phyloP scores from a whole-genome alignment of 2,113 vertebrate species.

The Pterocles gutturalis region DNA sequence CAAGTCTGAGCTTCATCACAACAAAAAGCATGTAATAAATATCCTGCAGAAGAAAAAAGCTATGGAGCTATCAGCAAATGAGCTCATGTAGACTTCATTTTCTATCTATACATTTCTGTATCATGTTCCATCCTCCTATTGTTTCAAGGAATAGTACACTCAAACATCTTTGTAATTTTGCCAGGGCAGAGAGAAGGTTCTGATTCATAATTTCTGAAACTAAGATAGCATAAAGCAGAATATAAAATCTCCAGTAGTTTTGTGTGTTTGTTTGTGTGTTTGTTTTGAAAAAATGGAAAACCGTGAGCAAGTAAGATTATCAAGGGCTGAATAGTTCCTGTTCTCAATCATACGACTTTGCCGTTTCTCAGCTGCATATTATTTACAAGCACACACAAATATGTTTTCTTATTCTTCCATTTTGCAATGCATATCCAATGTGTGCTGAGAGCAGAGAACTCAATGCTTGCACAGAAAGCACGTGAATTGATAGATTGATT shows the following conservation, averaged over 20 bases:
- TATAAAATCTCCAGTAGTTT: background rate
- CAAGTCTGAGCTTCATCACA: background rate
- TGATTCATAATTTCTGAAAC: background rate
- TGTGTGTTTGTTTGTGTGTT: background rate
- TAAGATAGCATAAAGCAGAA: background rate
- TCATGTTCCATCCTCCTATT: background rate
- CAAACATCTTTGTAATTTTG: background rate
- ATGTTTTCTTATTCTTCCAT: background rate
- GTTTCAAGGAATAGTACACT: background rate
- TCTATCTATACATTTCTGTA: background rate
- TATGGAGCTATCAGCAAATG: background rate
- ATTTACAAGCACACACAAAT: background rate
- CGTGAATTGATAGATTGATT: background rate
- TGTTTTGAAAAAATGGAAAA: background rate
- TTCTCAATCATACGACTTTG: background rate
- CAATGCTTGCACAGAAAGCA: background rate
- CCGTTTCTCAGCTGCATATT: background rate
- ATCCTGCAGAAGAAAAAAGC: background rate
- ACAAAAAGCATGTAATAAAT: background rate
- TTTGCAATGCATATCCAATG: background rate
- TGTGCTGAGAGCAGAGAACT: background rate
- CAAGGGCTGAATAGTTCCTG: background rate
- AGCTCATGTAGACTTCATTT: background rate
- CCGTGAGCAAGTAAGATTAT: background rate
- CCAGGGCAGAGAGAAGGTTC: background rate